These are phyloP conservation scores for Orientallactaga bullata DNA, from an alignment of 2,113 vertebrate species.

Conservation along the genomic window DNA sequence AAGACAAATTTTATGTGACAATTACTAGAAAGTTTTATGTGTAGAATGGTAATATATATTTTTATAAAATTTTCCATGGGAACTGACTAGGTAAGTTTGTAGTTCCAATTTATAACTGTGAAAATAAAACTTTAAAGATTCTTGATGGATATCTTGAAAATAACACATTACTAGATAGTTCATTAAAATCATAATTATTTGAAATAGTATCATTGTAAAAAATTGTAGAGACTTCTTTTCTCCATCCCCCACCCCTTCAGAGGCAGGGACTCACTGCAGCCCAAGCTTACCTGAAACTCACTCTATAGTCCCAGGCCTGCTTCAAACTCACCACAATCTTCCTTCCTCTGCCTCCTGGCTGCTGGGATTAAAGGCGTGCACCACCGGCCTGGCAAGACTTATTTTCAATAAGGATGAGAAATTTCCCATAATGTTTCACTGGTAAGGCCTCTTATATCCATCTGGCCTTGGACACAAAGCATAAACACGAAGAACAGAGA, in stretches of 20 bases:
- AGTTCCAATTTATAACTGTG: background rate
- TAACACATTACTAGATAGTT: background rate
- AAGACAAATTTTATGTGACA: constrained; percentile 1
- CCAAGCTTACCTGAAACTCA: too few species aligned
- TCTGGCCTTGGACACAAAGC: background rate
- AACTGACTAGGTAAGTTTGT: background rate
- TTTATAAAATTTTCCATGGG: background rate
- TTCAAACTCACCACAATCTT: too few species aligned
- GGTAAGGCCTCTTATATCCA: too few species aligned
- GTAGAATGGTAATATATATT: background rate
- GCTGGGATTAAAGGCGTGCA: too few species aligned
- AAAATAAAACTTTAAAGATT: background rate
- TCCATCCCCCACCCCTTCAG: background rate
- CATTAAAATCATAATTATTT: background rate
- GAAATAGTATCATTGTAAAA: background rate
- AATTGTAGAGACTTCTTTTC: background rate
- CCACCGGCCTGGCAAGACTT: background rate
- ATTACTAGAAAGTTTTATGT: background rate
- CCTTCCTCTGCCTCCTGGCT: too few species aligned
- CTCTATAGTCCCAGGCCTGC: too few species aligned
- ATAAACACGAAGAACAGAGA: background rate
- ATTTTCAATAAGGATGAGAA: constrained; percentile 7
- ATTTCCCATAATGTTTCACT: rapidly evolving
- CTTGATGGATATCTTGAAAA: background rate
- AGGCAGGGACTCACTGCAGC: too few species aligned